phyloP scores from a whole-genome alignment of 2,888 invertebrate species.

The Xylota segnis region DNA sequence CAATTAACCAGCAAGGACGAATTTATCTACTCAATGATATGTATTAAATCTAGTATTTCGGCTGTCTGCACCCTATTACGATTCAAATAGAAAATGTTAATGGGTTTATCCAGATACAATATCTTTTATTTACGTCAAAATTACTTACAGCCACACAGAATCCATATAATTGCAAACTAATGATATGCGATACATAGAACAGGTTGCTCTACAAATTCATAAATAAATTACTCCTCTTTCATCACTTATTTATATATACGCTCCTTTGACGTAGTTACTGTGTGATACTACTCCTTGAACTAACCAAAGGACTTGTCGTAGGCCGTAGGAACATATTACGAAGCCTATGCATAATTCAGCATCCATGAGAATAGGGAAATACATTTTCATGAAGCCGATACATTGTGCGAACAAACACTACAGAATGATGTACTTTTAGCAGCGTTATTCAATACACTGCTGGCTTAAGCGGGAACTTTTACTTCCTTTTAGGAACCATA shows the following conservation, averaged over 20 bases:
- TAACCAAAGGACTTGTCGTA: neutral
- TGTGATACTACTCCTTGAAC: neutral
- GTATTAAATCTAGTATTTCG: conserved; percentile 1
- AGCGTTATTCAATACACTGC: conserved; percentile 2
- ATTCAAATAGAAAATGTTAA: neutral
- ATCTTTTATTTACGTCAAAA: conserved; percentile 10
- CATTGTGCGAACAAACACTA: neutral
- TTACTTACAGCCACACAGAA: conserved; percentile 3
- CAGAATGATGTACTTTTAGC: conserved; percentile 29
- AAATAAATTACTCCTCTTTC: conserved; percentile 37
- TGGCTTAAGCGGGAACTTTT: neutral
- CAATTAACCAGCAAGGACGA: neutral
- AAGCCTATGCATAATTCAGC: conserved; percentile 11
- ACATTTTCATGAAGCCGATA: neutral
- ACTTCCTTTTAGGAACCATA: neutral
- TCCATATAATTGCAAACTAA: conserved; percentile 35
- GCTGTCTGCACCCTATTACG: neutral
- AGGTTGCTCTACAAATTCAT: conserved; percentile 25
- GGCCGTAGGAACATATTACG: neutral
- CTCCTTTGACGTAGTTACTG: neutral
- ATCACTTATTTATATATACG: conserved; percentile 3
- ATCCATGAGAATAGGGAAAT: neutral
- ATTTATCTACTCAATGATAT: neutral
- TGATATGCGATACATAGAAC: conserved; percentile 2
- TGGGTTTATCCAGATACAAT: neutral